A percentile compares a stretch with the other conserved stretches of the same genome.
Conservation (phyloP, 2,888 invertebrate genomes). For the Scaeva pyrastri region DNA sequence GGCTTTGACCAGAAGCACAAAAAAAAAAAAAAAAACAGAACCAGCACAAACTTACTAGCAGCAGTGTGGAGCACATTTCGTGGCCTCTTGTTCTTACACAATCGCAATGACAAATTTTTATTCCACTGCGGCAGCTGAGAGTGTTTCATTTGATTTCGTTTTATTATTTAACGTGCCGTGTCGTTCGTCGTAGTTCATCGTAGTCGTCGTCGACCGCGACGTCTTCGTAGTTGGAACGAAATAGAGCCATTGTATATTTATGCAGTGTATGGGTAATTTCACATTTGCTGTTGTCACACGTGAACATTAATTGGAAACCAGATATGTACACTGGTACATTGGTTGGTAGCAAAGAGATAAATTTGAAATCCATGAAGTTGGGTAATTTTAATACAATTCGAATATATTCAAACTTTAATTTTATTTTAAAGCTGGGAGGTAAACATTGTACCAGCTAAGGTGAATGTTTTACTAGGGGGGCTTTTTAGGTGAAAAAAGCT, state of each 20-base stretch:
- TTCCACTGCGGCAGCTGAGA: conserved; percentile 30
- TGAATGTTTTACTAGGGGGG: not conserved
- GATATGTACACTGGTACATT: not conserved
- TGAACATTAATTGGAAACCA: conserved; percentile 20
- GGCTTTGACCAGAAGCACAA: conserved; percentile 11
- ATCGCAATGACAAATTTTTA: conserved; percentile 64
- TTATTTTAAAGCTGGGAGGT: not conserved
- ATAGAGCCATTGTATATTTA: conserved; percentile 9
- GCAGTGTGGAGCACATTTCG: conserved; percentile 45
- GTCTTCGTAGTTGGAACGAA: not conserved
- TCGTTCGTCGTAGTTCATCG: not conserved
- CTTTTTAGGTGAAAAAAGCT: not conserved
- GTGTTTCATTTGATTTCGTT: conserved; percentile 38
- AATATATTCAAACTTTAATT: not conserved
- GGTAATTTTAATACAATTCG: conserved; percentile 10
- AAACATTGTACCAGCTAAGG: not conserved
- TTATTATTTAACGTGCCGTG: conserved; percentile 41
- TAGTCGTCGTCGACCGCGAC: not conserved
- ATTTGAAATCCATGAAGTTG: not conserved
- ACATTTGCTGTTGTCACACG: conserved; percentile 17
- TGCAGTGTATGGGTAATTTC: conserved; percentile 20
- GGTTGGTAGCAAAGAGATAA: not conserved
- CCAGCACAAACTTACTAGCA: not conserved
- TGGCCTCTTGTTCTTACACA: conserved; percentile 54
- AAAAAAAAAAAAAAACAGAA: not conserved